Base-by-base conservation (phyloP, 2,113 vertebrate genomes). In the Stigmatopora nigra region DNA sequence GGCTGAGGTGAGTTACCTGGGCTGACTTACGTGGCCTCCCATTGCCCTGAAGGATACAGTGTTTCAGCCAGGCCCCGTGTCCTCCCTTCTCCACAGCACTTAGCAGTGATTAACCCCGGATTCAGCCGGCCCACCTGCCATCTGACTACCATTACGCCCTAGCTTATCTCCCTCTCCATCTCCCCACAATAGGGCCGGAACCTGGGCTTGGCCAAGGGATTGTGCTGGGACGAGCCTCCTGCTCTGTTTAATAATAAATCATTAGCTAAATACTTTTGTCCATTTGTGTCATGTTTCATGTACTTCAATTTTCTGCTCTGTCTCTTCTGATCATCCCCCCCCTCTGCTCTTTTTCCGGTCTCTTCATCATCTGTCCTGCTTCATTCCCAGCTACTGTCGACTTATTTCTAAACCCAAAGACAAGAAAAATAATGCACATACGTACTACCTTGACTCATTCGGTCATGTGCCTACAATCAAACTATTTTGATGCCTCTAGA, bases 221-320 rank as follows among this genome's bases (percentile, higher is more conserved):
- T 69, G 67, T 66, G 73, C 82, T 45, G 83, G 71, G 69, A 73
- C 75, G 68, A 80, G 77, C 78, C 74, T 80, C 69, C 80, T 79
- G 84, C 82, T 76, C 89, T 89, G 81, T 87, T 91, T 87, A 88
- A 89, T 90, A 90, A 91, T 90, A 91, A 90, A 91, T 90, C 88
- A 90, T 91, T 90, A 91, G 87, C 88, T 90, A 90, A 90, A 91
- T 89, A 91, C 89, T 90, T 91, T 89, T 89, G 87, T 90, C 86
- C 86, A 84, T 89, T 91, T 91, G 89, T 90, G 89, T 91, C 89
- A 77, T 85, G 87, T 91, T 91, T 90, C 89, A 89, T 89, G 88
- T 87, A 86, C 88, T 88, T 89, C 80, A 87, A 88, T 89, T 88
- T 89, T 90, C 83, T 86, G 82, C 85, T 86, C 80, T 78, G 73